Percentiles rank a stretch among this genome's conserved stretches.
Evolutionary conservation across 2,888 invertebrate genomes (phyloP).

Genomic region (Harpalus rufipes): DNA sequence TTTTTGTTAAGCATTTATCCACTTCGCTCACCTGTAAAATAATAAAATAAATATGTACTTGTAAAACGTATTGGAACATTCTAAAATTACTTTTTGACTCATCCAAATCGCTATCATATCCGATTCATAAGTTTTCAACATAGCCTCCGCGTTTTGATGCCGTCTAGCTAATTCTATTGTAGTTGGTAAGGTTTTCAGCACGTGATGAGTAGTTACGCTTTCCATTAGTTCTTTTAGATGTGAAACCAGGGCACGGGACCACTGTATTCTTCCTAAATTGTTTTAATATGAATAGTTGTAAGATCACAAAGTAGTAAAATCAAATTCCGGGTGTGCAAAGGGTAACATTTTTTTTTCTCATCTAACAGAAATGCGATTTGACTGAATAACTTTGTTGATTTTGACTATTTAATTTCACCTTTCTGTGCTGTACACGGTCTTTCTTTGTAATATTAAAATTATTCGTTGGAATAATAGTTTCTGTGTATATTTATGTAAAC

Average conservation of each 20-base stretch:
- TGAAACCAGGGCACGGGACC: slow-evolving; percentile 89
- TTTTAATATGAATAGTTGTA: slow-evolving; percentile 51
- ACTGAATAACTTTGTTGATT: too few species aligned
- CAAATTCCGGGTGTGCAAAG: too few species aligned
- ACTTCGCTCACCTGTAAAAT: slow-evolving; percentile 81
- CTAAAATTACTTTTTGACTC: slow-evolving; percentile 85
- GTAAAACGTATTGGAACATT: too few species aligned
- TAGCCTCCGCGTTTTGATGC: slow-evolving; percentile 86
- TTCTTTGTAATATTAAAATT: too few species aligned
- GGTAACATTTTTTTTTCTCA: too few species aligned
- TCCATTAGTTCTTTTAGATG: slow-evolving; percentile 91
- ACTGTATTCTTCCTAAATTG: slow-evolving; percentile 84
- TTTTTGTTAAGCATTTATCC: slow-evolving; percentile 82
- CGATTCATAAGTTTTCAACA: slow-evolving; percentile 87
- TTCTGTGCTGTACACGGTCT: too few species aligned
- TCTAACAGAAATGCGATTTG: too few species aligned
- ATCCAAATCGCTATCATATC: slow-evolving; percentile 91
- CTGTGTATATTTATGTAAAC: too few species aligned
- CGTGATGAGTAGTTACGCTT: slow-evolving; percentile 87
- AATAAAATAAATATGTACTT: slow-evolving; percentile 1
- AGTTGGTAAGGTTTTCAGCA: slow-evolving; percentile 85
- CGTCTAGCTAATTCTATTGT: slow-evolving; percentile 87
- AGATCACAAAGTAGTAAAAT: background rate
- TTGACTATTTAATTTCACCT: too few species aligned
- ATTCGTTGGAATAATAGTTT: too few species aligned